Evolutionary conservation across 2,797 vertebrate genomes (phyloP), one percentile per base, ranked within the genome.

Genomic region (Smutsia temminckii): DNA sequence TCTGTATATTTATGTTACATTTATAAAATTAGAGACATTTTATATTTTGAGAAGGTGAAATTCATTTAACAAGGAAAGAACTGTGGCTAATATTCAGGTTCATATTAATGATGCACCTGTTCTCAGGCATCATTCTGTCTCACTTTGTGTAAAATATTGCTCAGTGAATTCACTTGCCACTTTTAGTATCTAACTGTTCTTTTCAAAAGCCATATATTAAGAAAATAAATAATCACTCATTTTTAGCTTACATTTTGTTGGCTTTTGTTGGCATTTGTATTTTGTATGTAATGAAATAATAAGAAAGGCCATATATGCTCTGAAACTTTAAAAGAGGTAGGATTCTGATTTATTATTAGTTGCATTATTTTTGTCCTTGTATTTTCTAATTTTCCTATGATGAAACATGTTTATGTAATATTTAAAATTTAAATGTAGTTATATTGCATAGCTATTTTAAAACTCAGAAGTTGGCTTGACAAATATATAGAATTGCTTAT

Each of bases 241-340:
- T 95, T 92, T 91, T 85, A 94, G 21, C 34, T 46, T 46, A 12
- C 46, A 11, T 46, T 46, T 46, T 46, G 46, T 46, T 94, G 42
- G 4, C 71, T 89, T 86, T 85, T 63, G 7, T 72, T 93, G n/a
- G 61, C 59, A 87, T 84, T 85, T 87, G 49, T 68, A 79, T 49
- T 90, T 86, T 93, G 83, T 74, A n/a, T 93, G 89, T 81, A 71
- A 77, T 55, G 55, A 53, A 85, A 75, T 72, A 88, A 75, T 81
- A 20, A 9, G 59, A 88, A 93, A 92, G 23, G 16, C n/a, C 37
- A 21, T 59, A 74, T 46, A 14, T 95, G 46, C 29, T 94, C 53
- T 66, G 64, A 87, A 94, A 87, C 23, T 87, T 91, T 78, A 72
- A 79, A 34, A 92, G 46, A 88, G 8, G 12, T 78, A 81, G 29